Evolutionary conservation across 2,888 invertebrate species (phyloP), one percentile per base, ranked within the genome.

Genomic region (Epirrhoe alternata): DNA sequence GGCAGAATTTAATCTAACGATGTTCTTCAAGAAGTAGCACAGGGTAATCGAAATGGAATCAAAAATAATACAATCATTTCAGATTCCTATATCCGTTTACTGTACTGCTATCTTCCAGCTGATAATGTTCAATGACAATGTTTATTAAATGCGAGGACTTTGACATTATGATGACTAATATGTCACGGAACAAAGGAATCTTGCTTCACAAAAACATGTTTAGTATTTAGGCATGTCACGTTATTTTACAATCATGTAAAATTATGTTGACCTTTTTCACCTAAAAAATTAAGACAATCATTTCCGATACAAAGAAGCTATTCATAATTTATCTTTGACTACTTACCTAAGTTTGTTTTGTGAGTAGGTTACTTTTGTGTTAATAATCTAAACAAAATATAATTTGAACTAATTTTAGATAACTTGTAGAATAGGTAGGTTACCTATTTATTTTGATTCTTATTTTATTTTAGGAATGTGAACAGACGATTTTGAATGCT

Each of bases 141-240:
- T 16, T 47, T 47, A 16, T 47, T 47, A 45, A 53, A 60, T 47
- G 47, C 14, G 38, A 68, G 73, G 66, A 78, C 78, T 79, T 76
- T 71, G 77, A 66, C 71, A 53, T 61, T n/a, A 16, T 49, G 54
- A 73, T 81, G 80, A 81, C 67, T 77, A 79, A 78, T 70, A 60
- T 62, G 56, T 51, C 56, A 61, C 53, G 58, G 56, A 72, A 80
- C 78, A 78, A 77, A 75, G 68, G 51, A 58, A 47, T 62, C 33
- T 33, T 47, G 54, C 31, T 42, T 60, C 55, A 33, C 30, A 59
- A 59, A 57, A 57, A 61, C 52, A 42, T 42, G 38, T 42, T 42
- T 42, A 42, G 56, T 42, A 14, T n/a, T 51, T 24, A 59, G 8
- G 2, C 51, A 52, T 63, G 51, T 42, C 56, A 52, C 47, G 47